Percentiles rank a stretch among this genome's conserved stretches.
Evolutionary conservation across 2,113 vertebrate genomes (phyloP).

Genomic region (Zonotrichia leucophrys): DNA sequence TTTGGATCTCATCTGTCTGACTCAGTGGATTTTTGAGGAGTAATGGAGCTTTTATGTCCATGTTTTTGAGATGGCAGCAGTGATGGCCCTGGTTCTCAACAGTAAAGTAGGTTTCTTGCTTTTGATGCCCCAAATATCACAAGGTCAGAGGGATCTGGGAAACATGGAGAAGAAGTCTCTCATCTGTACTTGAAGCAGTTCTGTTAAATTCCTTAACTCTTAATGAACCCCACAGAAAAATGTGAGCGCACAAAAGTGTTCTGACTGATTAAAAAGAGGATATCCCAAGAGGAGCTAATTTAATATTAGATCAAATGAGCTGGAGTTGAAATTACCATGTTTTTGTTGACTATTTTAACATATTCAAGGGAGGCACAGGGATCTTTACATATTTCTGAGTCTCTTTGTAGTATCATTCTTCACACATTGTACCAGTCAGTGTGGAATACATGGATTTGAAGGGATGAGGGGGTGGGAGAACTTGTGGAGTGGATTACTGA

Average conservation of each 20-base stretch:
- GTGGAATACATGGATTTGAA: conserved; percentile 56
- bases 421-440: conserved; percentile 19
- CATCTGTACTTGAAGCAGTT: conserved; percentile 32
- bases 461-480: neutral
- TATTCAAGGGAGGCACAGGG: conserved; percentile 51
- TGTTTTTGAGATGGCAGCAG: neutral
- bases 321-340: conserved; percentile 56
- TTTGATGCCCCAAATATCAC: neutral
- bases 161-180: neutral
- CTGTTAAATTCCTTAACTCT: conserved; percentile 47
- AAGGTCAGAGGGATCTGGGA: conserved; percentile 7
- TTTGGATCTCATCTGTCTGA: neutral
- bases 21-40: neutral
- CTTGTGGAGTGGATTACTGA: conserved; percentile 25
- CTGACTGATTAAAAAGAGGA: conserved; percentile 43
- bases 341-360: conserved; percentile 68
- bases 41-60: neutral
- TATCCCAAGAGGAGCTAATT: conserved; percentile 59
- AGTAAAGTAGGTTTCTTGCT: neutral
- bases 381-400: conserved; percentile 48
- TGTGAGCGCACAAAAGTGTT: conserved; percentile 23
- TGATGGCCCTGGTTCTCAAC: neutral
- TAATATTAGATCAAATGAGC: conserved; percentile 71
- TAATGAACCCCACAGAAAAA: conserved; percentile 41
- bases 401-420: conserved; percentile 66